phyloP scores from a whole-genome alignment of 2,113 vertebrate species.

The Leptobrachium leishanense region DNA sequence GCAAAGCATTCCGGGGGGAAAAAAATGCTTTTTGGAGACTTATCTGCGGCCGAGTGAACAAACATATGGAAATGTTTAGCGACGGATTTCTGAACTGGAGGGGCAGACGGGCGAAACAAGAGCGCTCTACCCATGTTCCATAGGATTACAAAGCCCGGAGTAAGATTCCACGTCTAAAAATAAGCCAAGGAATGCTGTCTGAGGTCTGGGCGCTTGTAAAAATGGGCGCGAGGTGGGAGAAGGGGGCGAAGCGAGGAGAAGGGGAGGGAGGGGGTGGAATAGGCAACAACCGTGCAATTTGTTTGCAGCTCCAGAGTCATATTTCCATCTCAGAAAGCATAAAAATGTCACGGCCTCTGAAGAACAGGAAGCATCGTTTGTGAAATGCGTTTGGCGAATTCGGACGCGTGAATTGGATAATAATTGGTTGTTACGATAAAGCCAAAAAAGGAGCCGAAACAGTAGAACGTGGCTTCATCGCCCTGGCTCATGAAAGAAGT shows the following conservation, averaged over 20 bases:
- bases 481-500: too few species aligned
- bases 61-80: conserved; percentile 68
- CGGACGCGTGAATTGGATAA: too few species aligned
- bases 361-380: background rate
- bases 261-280: too few species aligned
- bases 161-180: conserved; percentile 57
- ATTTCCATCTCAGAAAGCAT: background rate
- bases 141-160: conserved; percentile 58
- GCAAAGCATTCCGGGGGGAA: conserved; percentile 47
- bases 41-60: conserved; percentile 54
- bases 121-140: conserved; percentile 60
- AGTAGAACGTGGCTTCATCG: too few species aligned
- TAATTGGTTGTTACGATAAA: too few species aligned
- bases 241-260: too few species aligned
- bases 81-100: conserved; percentile 58
- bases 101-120: conserved; percentile 60
- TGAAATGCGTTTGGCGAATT: too few species aligned
- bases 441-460: too few species aligned
- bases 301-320: background rate
- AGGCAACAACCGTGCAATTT: background rate
- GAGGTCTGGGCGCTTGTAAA: conserved; percentile 57
- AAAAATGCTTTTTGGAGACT: conserved; percentile 41
- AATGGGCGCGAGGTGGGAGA: conserved; percentile 33
- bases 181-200: conserved; percentile 55
- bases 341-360: background rate